These are phyloP conservation scores for Lottia scabra DNA, from an alignment of 2,888 invertebrate genomes.

Conservation along the genomic window DNA sequence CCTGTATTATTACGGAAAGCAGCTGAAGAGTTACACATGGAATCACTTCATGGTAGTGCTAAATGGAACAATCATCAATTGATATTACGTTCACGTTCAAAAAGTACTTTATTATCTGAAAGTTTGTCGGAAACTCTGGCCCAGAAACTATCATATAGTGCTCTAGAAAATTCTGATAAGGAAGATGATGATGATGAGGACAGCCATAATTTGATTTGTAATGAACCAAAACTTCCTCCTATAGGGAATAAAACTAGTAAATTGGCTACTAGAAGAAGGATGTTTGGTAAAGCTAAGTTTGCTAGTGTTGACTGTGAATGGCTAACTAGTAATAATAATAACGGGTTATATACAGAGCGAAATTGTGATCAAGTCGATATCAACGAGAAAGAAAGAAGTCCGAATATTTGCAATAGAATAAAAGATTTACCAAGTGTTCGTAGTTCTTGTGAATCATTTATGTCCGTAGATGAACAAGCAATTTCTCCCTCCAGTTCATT, in stretches of 20 bases:
- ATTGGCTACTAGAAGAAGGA: background rate
- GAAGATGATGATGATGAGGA: background rate
- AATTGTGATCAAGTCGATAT: background rate
- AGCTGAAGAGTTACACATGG: conserved; percentile 57
- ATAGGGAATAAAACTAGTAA: background rate
- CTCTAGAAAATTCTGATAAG: background rate
- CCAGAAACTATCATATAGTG: background rate
- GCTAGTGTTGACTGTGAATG: background rate
- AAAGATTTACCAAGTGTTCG: conserved; percentile 26
- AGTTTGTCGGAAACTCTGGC: background rate
- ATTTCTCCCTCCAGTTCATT: conserved; percentile 26
- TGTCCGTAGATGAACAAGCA: conserved; percentile 33
- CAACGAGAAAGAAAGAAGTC: background rate
- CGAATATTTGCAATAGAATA: background rate
- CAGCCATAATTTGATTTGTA: background rate
- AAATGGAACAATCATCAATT: conserved; percentile 29
- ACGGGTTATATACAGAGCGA: background rate
- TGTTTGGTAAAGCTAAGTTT: background rate
- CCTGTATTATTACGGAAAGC: conserved; percentile 57
- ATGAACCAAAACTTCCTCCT: background rate
- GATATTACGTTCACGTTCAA: conserved; percentile 14
- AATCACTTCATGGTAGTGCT: conserved; percentile 56
- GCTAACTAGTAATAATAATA: background rate
- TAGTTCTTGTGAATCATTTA: conserved; percentile 32
- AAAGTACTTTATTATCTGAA: conserved; percentile 26